These are phyloP conservation scores for Naja naja DNA, from an alignment of 2,113 vertebrate species.

Conservation along the genomic window DNA sequence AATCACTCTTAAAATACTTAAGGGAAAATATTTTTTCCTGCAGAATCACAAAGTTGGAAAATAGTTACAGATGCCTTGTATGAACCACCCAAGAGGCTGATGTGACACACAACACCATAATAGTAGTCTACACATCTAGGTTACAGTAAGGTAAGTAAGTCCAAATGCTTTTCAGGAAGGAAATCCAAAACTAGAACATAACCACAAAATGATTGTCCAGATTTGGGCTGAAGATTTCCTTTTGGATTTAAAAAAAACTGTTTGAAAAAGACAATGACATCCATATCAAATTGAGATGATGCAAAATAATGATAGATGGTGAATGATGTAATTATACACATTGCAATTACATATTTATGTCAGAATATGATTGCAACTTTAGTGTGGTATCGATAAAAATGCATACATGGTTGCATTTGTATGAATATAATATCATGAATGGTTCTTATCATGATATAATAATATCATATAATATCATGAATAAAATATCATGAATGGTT, in stretches of 20 bases:
- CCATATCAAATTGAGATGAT: not conserved
- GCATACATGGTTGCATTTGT: not conserved
- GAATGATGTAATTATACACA: not conserved
- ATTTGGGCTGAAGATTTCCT: not conserved
- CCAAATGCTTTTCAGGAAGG: not conserved
- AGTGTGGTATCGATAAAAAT: not conserved
- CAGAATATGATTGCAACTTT: not conserved
- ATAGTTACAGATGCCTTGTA: not conserved
- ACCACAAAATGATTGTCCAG: not conserved
- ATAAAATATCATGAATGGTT: not conserved
- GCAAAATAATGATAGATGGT: not conserved
- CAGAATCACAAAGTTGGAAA: not conserved
- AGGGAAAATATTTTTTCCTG: not conserved
- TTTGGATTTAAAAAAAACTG: not conserved
- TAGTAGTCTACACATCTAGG: not conserved
- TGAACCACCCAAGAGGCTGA: not conserved
- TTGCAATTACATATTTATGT: not conserved
- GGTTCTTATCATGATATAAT: too few species aligned
- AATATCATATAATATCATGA: too few species aligned
- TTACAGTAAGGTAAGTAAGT: not conserved
- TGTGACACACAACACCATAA: not conserved
- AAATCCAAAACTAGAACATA: not conserved
- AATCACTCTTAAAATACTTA: not conserved
- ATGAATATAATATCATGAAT: not conserved
- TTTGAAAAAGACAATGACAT: not conserved